A percentile compares a stretch with the other conserved stretches of the same genome.
Conservation (phyloP, 2,113 vertebrate genomes). For the Proteles cristata region DNA sequence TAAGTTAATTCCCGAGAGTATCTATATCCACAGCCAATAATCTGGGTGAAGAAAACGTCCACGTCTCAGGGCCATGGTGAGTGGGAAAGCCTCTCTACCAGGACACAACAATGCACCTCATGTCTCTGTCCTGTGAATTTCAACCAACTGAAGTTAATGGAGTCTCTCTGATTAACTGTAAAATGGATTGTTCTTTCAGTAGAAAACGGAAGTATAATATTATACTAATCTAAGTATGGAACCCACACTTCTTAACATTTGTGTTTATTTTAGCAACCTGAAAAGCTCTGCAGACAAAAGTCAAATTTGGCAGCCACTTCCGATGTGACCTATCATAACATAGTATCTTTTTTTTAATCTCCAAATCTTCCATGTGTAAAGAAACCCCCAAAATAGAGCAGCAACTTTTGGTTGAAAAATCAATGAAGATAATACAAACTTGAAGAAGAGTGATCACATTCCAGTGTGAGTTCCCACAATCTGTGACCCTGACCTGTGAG, state of each 20-base stretch:
- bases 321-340: conserved; percentile 13
- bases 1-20: neutral
- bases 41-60: neutral
- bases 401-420: neutral
- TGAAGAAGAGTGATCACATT: neutral
- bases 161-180: neutral
- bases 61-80: neutral
- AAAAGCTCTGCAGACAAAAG: conserved; percentile 28
- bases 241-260: conserved; percentile 29
- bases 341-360: neutral
- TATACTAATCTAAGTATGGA: conserved; percentile 28
- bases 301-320: neutral
- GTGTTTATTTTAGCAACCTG: conserved; percentile 54
- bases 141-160: neutral
- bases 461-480: neutral
- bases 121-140: neutral
- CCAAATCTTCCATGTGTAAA: neutral
- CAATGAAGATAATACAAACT: neutral
- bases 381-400: conserved; percentile 28
- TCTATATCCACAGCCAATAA: neutral
- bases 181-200: neutral
- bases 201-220: neutral
- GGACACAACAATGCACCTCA: neutral
- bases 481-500: neutral
- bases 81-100: neutral